Conservation (phyloP, 2,797 vertebrate species). For the Oreortyx pictus region DNA sequence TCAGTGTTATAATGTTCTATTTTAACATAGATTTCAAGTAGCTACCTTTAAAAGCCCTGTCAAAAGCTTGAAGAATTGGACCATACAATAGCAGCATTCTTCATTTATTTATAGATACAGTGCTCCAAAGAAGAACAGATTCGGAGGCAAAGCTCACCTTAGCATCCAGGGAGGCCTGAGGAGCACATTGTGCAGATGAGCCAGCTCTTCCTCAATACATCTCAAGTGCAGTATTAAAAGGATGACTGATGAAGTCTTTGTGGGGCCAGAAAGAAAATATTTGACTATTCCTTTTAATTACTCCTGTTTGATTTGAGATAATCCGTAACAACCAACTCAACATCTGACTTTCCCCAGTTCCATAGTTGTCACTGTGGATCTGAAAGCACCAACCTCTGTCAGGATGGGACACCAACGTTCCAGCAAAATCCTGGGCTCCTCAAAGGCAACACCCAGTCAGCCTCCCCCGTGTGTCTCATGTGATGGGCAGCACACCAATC, state of each 20-base stretch:
- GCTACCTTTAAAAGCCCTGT: constrained; percentile 19
- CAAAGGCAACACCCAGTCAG: not conserved
- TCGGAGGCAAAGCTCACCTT: not conserved
- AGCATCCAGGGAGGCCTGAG: not conserved
- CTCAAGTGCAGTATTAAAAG: not conserved
- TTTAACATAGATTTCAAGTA: constrained; percentile 13
- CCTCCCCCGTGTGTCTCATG: not conserved
- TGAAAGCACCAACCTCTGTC: not conserved
- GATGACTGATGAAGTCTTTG: not conserved
- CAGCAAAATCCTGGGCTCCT: not conserved
- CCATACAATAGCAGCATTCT: constrained; percentile 17
- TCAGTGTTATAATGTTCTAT: not conserved
- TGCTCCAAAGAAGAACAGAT: not conserved
- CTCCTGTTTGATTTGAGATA: not conserved
- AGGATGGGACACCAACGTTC: not conserved
- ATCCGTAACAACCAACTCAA: not conserved
- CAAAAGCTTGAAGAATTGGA: constrained; percentile 6
- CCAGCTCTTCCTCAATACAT: not conserved
- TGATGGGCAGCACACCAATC: not conserved
- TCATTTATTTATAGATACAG: not conserved
- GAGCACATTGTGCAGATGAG: not conserved
- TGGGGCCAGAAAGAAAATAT: not conserved
- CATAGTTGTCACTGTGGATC: not conserved
- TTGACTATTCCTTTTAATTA: not conserved
- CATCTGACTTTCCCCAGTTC: not conserved